phyloP scores from a whole-genome alignment of 64 coral and sea anemone species.

The Montipora cactus region DNA sequence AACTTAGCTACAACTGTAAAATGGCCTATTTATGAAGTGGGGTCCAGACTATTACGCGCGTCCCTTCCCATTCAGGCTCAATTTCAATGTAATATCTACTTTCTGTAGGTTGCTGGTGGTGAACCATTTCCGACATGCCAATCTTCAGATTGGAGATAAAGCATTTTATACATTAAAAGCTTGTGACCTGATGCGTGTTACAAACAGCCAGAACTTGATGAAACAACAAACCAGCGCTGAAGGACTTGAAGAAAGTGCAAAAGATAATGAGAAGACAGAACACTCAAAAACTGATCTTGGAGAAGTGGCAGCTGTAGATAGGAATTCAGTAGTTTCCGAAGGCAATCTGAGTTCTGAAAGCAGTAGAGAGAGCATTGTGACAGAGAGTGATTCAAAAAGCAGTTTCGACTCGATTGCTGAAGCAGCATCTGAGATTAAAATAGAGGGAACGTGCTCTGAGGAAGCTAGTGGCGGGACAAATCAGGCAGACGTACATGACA shows the following conservation, averaged over 20 bases:
- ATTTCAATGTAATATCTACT: background rate
- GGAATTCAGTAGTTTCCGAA: background rate
- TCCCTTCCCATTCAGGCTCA: no score
- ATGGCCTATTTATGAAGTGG: no score
- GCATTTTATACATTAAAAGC: conserved; percentile 93
- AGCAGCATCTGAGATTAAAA: background rate
- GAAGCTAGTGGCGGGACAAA: conserved; percentile 19
- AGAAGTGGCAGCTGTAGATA: background rate
- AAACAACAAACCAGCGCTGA: conserved; percentile 22
- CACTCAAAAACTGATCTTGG: background rate
- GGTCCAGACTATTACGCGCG: no score
- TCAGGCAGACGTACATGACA: conserved; percentile 27
- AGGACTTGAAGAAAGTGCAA: background rate
- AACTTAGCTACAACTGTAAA: no score
- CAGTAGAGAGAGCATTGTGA: conserved; percentile 1
- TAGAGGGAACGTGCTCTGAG: background rate
- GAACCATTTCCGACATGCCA: conserved; percentile 86
- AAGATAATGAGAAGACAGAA: background rate
- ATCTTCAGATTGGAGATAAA: conserved; percentile 98
- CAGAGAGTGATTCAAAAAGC: conserved; percentile 24
- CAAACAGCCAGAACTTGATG: background rate
- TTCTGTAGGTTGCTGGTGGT: conserved; percentile 72
- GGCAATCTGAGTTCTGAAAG: conserved; percentile 3
- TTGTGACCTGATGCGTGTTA: conserved; percentile 49
- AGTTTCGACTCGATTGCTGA: background rate